A percentile compares a stretch with the other conserved stretches of the same genome.
These are phyloP conservation scores for Cyprinus carpio DNA, from an alignment of 2,113 vertebrate species.

Conservation along the genomic window DNA sequence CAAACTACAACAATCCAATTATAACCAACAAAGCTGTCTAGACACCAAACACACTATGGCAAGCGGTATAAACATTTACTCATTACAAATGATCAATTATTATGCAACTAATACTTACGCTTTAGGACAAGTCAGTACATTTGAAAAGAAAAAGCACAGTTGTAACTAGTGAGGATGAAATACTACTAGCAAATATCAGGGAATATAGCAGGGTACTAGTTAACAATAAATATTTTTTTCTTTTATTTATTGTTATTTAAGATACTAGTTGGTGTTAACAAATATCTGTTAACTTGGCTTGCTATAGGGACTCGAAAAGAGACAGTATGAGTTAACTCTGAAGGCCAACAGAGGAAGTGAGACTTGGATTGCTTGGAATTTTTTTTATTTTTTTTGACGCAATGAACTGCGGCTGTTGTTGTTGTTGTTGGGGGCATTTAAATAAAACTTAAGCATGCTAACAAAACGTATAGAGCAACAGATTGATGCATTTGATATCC, in stretches of 20 bases:
- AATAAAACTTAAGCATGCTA: neutral
- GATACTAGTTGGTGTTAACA: neutral
- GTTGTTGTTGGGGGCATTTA: neutral
- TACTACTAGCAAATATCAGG: neutral
- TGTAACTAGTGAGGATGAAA: neutral
- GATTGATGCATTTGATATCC: neutral
- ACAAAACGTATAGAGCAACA: neutral
- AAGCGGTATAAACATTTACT: neutral
- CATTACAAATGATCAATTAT: neutral
- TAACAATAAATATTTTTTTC: too few relatives aligned
- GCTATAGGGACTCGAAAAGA: neutral
- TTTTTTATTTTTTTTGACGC: neutral
- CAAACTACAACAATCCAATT: conserved; percentile 46
- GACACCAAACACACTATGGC: neutral
- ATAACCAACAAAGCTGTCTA: conserved; percentile 20
- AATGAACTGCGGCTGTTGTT: neutral
- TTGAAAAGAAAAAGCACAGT: neutral
- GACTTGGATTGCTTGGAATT: neutral
- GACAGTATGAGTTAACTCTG: neutral
- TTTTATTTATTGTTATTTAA: neutral
- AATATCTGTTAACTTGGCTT: neutral
- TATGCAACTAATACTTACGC: neutral
- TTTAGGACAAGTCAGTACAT: neutral
- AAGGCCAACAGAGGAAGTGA: conserved; percentile 3
- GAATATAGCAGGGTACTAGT: neutral